Evolutionary conservation across 1,140 invertebrate genomes (phyloP), one percentile per base, ranked within the genome.

Genomic region (Galleria mellonella): DNA sequence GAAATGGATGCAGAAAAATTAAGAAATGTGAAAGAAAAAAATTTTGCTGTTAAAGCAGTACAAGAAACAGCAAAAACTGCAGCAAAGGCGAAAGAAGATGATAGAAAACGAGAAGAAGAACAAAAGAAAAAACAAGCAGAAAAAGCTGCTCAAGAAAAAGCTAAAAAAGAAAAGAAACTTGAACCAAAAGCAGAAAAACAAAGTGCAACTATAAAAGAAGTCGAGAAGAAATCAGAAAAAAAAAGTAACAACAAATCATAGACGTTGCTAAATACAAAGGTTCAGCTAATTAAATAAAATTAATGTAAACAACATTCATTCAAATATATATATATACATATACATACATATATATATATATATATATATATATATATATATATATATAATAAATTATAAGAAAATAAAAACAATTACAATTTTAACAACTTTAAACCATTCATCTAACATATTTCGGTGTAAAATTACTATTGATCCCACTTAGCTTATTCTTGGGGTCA

Each of bases 1-100:
- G 55, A 71, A 27, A 67, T 74, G 12, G 79, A 81, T 35, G 51
- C 40, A 10, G 64, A 59, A 53, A 51, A 59, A 41, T 17, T 38
- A 36, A 55, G 54, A 31, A 28, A 42, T 41, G 53, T 57, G 47
- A 47, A 62, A 55, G 62, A 52, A 28, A 70, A 64, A 45, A 61
- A 65, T 38, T 71, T 60, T 12, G 67, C 64, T 27, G 44, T 64
- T 31, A 65, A 63, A 50, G 60, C 51, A 2, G 67, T 62, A 40
- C 37, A 57, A 32, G 55, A 64, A 46, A 72, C 67, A 38, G 46
- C 48, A 29, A 65, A 61, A 42, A 65, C 62, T 28, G 59, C 62
- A 49, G 68, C 67, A 9, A 51, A 40, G 28, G 44, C 41, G 35
- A 39, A 47, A 43, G 40, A 30, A 12, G 50, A 39, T n/a, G 28